Base-by-base conservation (phyloP, 1,140 invertebrate species). In the Steinernema khuongi region DNA sequence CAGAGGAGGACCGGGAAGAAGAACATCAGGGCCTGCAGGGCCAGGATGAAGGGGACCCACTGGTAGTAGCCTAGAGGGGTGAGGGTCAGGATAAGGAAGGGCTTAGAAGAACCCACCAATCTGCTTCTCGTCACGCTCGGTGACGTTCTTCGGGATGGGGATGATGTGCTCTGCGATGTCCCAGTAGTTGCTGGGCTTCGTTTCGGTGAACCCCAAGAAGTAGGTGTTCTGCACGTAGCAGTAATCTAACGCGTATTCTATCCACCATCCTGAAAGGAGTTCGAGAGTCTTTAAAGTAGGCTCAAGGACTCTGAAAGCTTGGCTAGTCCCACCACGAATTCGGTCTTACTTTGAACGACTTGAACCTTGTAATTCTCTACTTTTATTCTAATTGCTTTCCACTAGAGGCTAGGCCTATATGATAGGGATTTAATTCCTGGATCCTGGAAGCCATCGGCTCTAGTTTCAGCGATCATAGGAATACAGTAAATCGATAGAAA, bases 11-110 rank as follows among this genome's bases (percentile, higher is more conserved):
- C 83, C 7, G 88, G 87, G 22, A 86, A 75, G 74, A 88, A 88
- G 81, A 88, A 89, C 29, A 86, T 67, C 66, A 88, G 91, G 1
- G 89, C 87, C 80, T 87, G 85, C 22, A 87, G 74, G 28, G 86
- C 85, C n/a, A 88, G 72, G 66, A 88, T 80, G 76, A 88, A 86
- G 0, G 83, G 83, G 11, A 88, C 86, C 87, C 87, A 88, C 79
- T 88, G 87, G 79, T 88, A 88, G 74, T 88, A 88, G 4, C 79
- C 80, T 71, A 69, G 68, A 76, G 33, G 31, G 31, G 33, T 68
- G 1, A 1, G 36, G 1, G n/a, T n/a, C n/a, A n/a, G n/a, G n/a
- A n/a, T n/a, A n/a, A n/a, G 17, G 0, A 7, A 19, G n/a, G 18
- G 18, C 7, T 17, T 0, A 22, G 29, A 41, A 44, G 7, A 31